Evolutionary conservation across 2,797 vertebrate species (phyloP).

Genomic region (Pagetopsis macropterus): DNA sequence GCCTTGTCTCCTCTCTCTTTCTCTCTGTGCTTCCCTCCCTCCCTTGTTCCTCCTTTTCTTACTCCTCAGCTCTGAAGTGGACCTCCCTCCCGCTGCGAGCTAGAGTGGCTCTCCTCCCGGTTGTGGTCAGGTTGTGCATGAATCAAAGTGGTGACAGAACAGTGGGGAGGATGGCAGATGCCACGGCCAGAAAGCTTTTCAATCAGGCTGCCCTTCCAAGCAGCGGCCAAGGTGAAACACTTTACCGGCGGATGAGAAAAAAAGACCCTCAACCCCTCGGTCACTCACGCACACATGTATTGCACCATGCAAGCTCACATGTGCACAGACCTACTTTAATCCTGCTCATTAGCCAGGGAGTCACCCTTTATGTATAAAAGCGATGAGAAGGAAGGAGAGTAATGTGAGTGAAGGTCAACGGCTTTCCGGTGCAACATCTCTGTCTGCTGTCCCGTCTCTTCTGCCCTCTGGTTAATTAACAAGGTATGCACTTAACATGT

Average conservation of each 20-base stretch:
- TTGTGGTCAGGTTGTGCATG: constrained; percentile 79
- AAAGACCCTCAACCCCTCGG: constrained; percentile 57
- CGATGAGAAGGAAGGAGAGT: constrained; percentile 51
- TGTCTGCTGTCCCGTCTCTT: constrained; percentile 24
- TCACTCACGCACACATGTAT: constrained; percentile 37
- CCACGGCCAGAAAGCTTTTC: constrained; percentile 87
- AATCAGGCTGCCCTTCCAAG: constrained; percentile 88
- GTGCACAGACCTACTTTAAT: constrained; percentile 67
- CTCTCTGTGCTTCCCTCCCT: constrained; percentile 3
- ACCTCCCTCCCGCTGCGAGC: constrained; percentile 69
- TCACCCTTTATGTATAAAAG: constrained; percentile 62
- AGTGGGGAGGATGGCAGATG: constrained; percentile 86
- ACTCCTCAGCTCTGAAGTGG: constrained; percentile 72
- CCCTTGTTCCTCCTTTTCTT: constrained; percentile 43
- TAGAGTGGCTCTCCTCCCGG: constrained; percentile 74
- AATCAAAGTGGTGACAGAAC: constrained; percentile 87
- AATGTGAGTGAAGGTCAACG: constrained; percentile 60
- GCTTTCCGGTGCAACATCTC: constrained; percentile 47
- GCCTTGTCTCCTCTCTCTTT: constrained; percentile 32
- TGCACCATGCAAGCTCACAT: constrained; percentile 37
- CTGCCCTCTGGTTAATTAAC: constrained; percentile 56
- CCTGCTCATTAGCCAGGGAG: constrained; percentile 73
- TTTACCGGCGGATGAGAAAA: constrained; percentile 62
- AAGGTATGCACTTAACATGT: constrained; percentile 45
- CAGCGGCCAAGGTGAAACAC: constrained; percentile 84